Base-by-base conservation (phyloP, 2,113 vertebrate species). In the Isichthys henryi region DNA sequence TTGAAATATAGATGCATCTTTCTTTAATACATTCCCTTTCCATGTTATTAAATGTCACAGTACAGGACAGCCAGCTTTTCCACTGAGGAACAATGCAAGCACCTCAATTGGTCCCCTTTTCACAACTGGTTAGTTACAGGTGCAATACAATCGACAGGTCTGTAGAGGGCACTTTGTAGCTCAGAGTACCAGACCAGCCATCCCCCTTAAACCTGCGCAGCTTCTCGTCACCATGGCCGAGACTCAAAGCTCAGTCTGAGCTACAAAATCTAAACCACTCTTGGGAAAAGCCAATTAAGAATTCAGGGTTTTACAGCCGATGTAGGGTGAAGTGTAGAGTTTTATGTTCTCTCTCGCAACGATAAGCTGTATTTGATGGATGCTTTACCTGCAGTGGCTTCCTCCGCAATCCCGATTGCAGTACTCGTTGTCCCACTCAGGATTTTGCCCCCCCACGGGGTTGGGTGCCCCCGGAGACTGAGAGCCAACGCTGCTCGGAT, bases 401-500 rank as follows among this genome's bases (percentile, higher is more conserved):
- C 98, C 96, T 93, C 98, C 97, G 88, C 98, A 99, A 95, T 99
- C 98, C 93, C 97, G 96, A 94, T 96, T 97, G 95, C 97, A 97
- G 96, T 97, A 99, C 90, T 98, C 97, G 92, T 83, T 95, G 92
- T 99, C 98, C 98, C 98, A 99, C 91, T 99, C 98, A 15, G 95
- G 95, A 39, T 96, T 96, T 88, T 96, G 96, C 92, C 95, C 95
- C 8, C 92, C 94, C 80, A 96, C 93, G 10, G 97, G 95, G 92
- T 97, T 98, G 11, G 97, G 95, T 11, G 97, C 95, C 88, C 97
- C 97, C 86, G 98, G 98, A 0, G 98, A 99, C 93, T 97, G 97
- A 91, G 98, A 95, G 11, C 97, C 96, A 17, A 98, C 97, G 50
- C 96, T 96, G 93, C 96, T 97, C 94, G 96, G 97, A 93, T 99